These are phyloP conservation scores for Dynastes maya DNA, from an alignment of 2,888 invertebrate genomes.

Conservation along the genomic window DNA sequence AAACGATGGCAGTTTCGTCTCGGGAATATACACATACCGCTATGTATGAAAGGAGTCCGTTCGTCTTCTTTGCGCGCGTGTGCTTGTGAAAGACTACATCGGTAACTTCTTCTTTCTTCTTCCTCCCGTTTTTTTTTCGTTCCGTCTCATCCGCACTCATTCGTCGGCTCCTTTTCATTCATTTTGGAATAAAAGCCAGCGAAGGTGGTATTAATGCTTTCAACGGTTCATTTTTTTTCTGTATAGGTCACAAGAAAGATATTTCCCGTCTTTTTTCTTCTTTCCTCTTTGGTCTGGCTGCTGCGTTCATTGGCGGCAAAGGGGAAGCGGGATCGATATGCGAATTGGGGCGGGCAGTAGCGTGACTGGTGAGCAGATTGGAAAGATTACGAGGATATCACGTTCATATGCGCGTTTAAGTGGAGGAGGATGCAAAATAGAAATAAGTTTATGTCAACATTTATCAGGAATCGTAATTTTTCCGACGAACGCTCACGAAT, in stretches of 20 bases:
- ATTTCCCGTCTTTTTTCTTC: neutral
- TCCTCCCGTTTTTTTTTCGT: neutral
- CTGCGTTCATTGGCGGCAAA: neutral
- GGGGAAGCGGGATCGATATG: constrained; percentile 1
- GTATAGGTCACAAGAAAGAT: neutral
- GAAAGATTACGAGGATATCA: constrained; percentile 4
- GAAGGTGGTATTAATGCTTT: constrained; percentile 11
- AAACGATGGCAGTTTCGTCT: constrained; percentile 2
- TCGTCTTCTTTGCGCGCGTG: neutral
- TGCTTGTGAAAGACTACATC: neutral
- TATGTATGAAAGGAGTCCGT: constrained; percentile 1
- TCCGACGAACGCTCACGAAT: neutral
- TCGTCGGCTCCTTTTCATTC: constrained; percentile 16
- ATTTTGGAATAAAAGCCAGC: neutral
- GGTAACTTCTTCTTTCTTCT: neutral
- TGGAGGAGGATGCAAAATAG: constrained; percentile 6
- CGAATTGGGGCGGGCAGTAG: neutral
- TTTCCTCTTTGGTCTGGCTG: neutral
- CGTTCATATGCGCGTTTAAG: neutral
- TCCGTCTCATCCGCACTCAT: neutral
- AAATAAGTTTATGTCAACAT: constrained; percentile 19
- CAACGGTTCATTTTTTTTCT: constrained; percentile 7
- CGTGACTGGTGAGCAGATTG: constrained; percentile 30
- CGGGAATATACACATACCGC: neutral
- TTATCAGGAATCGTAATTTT: neutral